Evolutionary conservation across 2,888 invertebrate genomes (phyloP), one percentile per base, ranked within the genome.

Genomic region (Philaethria dido): DNA sequence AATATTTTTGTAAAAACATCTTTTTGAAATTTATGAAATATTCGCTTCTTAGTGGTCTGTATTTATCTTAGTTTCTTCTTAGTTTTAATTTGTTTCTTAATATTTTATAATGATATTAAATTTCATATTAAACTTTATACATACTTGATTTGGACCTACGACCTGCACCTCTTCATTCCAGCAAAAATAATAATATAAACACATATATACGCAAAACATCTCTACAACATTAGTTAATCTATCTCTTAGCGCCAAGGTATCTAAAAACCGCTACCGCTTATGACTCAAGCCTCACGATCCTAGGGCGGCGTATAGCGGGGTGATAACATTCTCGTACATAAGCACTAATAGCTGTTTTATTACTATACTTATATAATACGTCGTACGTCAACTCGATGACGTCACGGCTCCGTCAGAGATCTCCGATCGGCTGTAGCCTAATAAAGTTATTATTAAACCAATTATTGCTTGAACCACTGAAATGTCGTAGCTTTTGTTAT

Each of bases 311-410:
- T 61, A 69, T 60, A 64, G 64, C 61, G 69, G 73, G 71, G 63
- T 71, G 71, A 72, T 66, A 70, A 69, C 70, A 67, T 71, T 67
- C 71, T 59, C 71, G 54, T 70, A 69, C 70, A 72, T 71, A 72
- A 67, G 66, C 69, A 64, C 71, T 72, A 70, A 73, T 70, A 74
- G 61, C 64, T 65, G 47, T 52, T 62, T 65, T 52, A 68, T 62
- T 25, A 62, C 39, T 70, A 68, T 68, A 29, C 52, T 72, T 66
- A 66, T 73, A 72, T 71, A 71, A 57, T 25, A 39, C 68, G 64
- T 62, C 62, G 68, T 64, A 70, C 73, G 73, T 71, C 69, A 72
- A 69, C 47, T 42, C 47, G 54, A 16, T 75, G 74, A 72, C 74
- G 72, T 75, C 74, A 74, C 66, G 39, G 13, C 47, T 39, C 18